Evolutionary conservation across 2,113 vertebrate species (phyloP).

Genomic region (Chlamydotis undulata): DNA sequence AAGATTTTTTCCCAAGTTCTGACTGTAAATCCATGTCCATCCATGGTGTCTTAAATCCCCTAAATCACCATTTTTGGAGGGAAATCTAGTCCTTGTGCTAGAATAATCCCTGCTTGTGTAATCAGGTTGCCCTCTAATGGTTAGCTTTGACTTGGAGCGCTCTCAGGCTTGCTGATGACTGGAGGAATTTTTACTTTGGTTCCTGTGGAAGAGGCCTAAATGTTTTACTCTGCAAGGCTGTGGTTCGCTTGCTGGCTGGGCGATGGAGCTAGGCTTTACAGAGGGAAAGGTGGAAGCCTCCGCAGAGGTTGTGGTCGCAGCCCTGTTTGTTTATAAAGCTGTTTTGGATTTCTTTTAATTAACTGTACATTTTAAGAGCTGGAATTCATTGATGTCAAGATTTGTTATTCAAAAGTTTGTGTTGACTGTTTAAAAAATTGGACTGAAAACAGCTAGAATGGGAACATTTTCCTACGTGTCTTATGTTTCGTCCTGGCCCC

Average conservation of each 20-base stretch:
- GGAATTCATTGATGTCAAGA: not conserved
- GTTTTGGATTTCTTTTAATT: not conserved
- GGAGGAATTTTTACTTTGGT: not conserved
- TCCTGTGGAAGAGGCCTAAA: not conserved
- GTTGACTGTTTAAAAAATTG: not conserved
- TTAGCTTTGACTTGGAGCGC: not conserved
- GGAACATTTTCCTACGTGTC: not conserved
- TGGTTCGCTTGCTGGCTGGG: not conserved
- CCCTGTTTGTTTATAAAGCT: not conserved
- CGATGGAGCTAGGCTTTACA: rapidly evolving
- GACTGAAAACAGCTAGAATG: not conserved
- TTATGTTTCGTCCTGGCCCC: not conserved
- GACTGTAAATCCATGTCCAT: not conserved
- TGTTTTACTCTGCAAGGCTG: not conserved
- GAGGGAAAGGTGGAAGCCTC: not conserved
- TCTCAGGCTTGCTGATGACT: not conserved
- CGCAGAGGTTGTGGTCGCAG: not conserved
- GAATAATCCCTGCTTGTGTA: not conserved
- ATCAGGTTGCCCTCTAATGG: not conserved
- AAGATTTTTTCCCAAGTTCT: not conserved
- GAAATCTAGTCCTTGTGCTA: not conserved
- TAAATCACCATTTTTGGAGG: not conserved
- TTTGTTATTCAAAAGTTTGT: not conserved
- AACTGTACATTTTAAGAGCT: not conserved
- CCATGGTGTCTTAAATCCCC: too few species aligned